Evolutionary conservation across 2,113 vertebrate genomes (phyloP).

Genomic region (Puffinus mauretanicus): DNA sequence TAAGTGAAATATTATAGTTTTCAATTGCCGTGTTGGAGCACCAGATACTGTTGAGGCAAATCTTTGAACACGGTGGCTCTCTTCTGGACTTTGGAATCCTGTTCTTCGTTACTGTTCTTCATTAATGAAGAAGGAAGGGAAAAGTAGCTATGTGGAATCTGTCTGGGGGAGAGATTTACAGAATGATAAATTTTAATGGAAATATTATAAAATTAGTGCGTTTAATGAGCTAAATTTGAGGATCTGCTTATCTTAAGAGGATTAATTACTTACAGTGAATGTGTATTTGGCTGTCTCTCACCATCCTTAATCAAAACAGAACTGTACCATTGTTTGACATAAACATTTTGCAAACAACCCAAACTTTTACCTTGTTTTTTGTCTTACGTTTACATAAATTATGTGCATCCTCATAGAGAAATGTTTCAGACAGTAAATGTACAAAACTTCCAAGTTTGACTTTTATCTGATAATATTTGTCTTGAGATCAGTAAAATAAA

Average conservation of each 20-base stretch:
- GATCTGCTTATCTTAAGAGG: background rate
- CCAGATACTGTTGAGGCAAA: background rate
- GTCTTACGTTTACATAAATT: background rate
- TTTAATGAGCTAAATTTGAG: background rate
- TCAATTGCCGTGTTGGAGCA: background rate
- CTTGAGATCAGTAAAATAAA: background rate
- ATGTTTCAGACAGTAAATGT: background rate
- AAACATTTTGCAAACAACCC: background rate
- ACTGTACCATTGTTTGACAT: background rate
- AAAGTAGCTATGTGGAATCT: background rate
- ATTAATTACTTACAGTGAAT: background rate
- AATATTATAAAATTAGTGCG: background rate
- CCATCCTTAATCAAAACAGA: background rate
- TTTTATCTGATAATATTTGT: background rate
- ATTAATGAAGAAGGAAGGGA: background rate
- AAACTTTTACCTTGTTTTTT: background rate
- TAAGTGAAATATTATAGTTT: background rate
- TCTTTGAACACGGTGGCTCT: background rate
- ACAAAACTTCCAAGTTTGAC: background rate
- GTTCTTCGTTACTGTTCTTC: background rate
- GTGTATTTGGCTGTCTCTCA: background rate
- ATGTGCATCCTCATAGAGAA: background rate
- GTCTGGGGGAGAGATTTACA: background rate
- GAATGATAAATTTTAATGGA: background rate
- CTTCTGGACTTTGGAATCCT: background rate